Base-by-base conservation (phyloP, 2,888 invertebrate species). In the Xanthorhoe spadicearia region DNA sequence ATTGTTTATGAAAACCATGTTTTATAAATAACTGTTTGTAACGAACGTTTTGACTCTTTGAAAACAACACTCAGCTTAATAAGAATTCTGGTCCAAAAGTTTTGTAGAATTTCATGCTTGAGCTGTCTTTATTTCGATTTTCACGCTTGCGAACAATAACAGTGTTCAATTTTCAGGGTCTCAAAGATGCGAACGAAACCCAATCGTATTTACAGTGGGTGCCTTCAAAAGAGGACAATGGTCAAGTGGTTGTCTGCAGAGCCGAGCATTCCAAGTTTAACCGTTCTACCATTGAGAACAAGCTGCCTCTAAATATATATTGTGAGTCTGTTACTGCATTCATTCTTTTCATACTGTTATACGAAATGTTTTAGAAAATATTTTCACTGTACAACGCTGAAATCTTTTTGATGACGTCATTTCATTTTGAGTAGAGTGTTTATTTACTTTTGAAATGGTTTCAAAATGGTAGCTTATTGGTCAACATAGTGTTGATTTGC, bases 291-390 rank as follows among this genome's bases (percentile, higher is more conserved):
- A 95, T 96, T 69, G 98, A 98, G 85, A 96, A 96, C 82, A 95
- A 95, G 71, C 95, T 97, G 94, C 96, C 95, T 78, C 93, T 98
- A 64, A 97, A 97, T 89, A 95, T 98, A 72, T 96, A 96, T 90
- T 98, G 98, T 98, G 90, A 97, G 98, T 90, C 28, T 15, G 32
- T 51, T 54, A 55, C 60, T 55, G 43, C 48, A 64, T 53, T 15
- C 49, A 38, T n/a, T 57, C 17, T 3, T 15, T 55, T 28, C 13
- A 58, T 48, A n/a, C 46, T 32, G 52, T 52, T 46, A 19, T 43
- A 28, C 13, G 13, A 32, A 15, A 50, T 50, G 50, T 50, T 50
- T 13, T 50, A 50, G 19, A 50, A 19, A 43, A 43, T 13, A 50
- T 19, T 19, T 50, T 50, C 17, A 17, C 15, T 48, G 48, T 8